Evolutionary conservation across 1,140 invertebrate species (phyloP).

Genomic region (Saccostrea cuccullata): DNA sequence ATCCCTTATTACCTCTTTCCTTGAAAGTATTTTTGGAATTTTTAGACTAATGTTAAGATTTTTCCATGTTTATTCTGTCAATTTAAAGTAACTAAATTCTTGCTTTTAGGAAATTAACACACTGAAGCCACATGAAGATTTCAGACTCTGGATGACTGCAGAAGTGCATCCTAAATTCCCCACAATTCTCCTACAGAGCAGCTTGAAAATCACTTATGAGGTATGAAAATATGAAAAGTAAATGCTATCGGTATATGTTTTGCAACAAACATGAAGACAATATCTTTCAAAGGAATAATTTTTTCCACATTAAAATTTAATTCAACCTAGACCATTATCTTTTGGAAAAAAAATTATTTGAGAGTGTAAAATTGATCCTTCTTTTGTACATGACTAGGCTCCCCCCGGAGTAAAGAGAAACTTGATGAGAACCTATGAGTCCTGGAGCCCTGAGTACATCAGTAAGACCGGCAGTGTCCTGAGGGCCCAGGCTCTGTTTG

Average conservation of each 20-base stretch:
- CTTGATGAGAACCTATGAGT: constrained; percentile 82
- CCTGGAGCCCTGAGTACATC: constrained; percentile 81
- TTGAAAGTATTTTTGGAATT: too few species aligned
- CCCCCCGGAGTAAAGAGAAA: constrained; percentile 86
- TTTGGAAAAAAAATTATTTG: background rate
- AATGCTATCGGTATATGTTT: too few species aligned
- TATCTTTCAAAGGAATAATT: too few species aligned
- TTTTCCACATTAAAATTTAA: background rate
- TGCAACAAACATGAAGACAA: too few species aligned
- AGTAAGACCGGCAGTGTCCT: constrained; percentile 78
- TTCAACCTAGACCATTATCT: background rate
- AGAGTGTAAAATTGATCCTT: background rate
- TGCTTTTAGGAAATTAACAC: constrained; percentile 81
- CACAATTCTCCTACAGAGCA: constrained; percentile 83
- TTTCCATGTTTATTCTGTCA: background rate
- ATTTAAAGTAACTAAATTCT: background rate
- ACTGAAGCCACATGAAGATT: constrained; percentile 82
- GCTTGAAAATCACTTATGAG: constrained; percentile 92
- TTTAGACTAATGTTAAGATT: background rate
- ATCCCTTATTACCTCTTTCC: background rate
- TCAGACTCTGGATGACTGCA: constrained; percentile 89
- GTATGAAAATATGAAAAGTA: constrained; percentile 74
- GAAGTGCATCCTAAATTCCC: constrained; percentile 86
- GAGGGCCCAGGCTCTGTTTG: constrained; percentile 82
- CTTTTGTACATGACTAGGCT: constrained; percentile 75